Conservation (phyloP, 2,888 invertebrate species). For the Philopedon plagiatum region DNA sequence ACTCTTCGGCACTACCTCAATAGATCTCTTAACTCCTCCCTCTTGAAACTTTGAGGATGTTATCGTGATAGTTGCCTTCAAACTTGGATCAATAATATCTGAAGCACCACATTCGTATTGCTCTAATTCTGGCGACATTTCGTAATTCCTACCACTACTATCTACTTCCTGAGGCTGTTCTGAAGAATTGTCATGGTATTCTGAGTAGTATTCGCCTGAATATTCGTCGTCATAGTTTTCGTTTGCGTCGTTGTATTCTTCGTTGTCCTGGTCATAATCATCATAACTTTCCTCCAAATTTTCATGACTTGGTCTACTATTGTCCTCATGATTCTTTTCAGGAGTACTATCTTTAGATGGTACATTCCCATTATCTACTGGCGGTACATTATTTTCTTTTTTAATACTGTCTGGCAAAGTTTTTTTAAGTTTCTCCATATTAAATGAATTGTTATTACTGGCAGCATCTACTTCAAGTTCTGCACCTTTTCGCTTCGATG, state of each 20-base stretch:
- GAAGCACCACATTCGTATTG: background rate
- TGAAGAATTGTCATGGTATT: slow-evolving; percentile 3
- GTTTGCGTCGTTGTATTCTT: slow-evolving; percentile 17
- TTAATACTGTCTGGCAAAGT: background rate
- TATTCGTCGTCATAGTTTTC: slow-evolving; percentile 16
- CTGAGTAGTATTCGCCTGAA: slow-evolving; percentile 6
- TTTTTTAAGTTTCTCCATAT: slow-evolving; percentile 3
- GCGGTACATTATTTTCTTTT: background rate
- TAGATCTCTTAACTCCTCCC: slow-evolving; percentile 40
- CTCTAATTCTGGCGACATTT: background rate
- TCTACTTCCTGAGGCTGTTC: background rate
- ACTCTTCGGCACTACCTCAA: slow-evolving; percentile 40
- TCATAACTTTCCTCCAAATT: background rate
- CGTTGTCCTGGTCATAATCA: slow-evolving; percentile 18
- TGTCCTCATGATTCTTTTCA: background rate
- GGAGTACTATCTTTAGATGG: background rate
- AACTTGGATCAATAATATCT: slow-evolving; percentile 17
- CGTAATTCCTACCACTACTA: slow-evolving; percentile 17
- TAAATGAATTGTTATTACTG: background rate
- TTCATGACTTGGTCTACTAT: background rate
- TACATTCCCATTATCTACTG: background rate
- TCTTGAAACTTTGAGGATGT: slow-evolving; percentile 41
- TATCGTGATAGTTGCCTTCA: slow-evolving; percentile 44
- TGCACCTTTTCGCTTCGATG: slow-evolving; percentile 2
- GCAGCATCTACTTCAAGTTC: slow-evolving; percentile 7